Base-by-base conservation (phyloP, 1,140 invertebrate species). In the Eurosta solidaginis region DNA sequence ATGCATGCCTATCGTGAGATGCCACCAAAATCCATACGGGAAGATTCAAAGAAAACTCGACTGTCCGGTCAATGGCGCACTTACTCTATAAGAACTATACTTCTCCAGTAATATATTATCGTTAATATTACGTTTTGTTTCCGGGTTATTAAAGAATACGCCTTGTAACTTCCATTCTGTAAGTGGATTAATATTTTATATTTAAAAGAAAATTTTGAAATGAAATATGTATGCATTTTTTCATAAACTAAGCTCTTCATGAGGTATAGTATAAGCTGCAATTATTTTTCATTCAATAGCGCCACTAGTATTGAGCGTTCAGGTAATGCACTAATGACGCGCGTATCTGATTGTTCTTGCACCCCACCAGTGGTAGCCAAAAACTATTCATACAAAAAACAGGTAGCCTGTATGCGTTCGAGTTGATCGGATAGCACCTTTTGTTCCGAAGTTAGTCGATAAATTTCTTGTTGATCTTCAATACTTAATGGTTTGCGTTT, bases 401-500 rank as follows among this genome's bases (percentile, higher is more conserved):
- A 68, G 40, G 36, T 68, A n/a, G 73, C 42, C 73, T 82, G 82
- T 82, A 87, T 83, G 22, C 82, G 81, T 47, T 88, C 86, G 63
- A 88, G 49, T 83, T 91, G 90, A 83, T 91, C 90, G 76, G 90
- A 90, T 17, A 91, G 87, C 80, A 89, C 88, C 49, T 90, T 91
- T 80, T 91, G 91, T 80, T 91, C 90, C 83, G 89, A 90, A 73
- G 90, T 91, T 20, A 90, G 86, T 40, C 88, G 89, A 91, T 92
- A 92, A 3, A 94, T 94, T 84, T 94, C 91, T 78, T 96, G 95
- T 80, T 93, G 93, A 83, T 96, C 95, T 83, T 96, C 95, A 82
- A 93, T 93, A 27, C 93, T 92, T 10, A 95, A 90, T 1, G 92
- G 91, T 81, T 94, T 91, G 83, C 96, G 95, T 83, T 95, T 95